A percentile compares a stretch with the other conserved stretches of the same genome.
These are phyloP conservation scores for Virgularia gustaviana DNA, from an alignment of 92 coral and sea anemone genomes.

Conservation along the genomic window DNA sequence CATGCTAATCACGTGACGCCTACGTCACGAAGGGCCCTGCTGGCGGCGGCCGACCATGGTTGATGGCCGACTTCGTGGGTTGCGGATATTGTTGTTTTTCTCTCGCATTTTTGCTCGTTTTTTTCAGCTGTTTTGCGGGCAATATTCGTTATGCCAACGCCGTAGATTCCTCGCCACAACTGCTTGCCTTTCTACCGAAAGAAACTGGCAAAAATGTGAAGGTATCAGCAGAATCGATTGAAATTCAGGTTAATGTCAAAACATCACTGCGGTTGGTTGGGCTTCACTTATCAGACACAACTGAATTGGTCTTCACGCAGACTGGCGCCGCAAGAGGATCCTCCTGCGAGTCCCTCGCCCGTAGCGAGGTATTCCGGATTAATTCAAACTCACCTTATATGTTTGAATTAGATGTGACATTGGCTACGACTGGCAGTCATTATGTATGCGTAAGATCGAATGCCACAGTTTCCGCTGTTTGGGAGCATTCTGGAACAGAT, in stretches of 20 bases:
- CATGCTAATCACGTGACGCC: background rate
- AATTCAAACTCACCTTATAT: constrained; percentile 43
- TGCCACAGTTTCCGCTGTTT: constrained; percentile 5
- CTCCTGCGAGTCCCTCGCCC: constrained; percentile 60
- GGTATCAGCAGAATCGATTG: constrained; percentile 54
- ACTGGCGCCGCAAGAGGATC: constrained; percentile 42
- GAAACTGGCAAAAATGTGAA: constrained; percentile 56
- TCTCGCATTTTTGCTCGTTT: background rate
- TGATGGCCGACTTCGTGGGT: no score
- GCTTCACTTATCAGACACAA: constrained; percentile 43
- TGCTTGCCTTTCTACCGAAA: constrained; percentile 74
- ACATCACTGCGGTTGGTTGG: constrained; percentile 64
- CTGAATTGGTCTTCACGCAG: constrained; percentile 69
- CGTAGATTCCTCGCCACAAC: constrained; percentile 57
- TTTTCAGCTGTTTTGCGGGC: background rate
- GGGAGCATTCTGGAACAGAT: constrained; percentile 72
- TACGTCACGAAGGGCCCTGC: background rate
- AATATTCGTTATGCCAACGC: constrained; percentile 17
- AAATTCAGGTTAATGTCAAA: constrained; percentile 45
- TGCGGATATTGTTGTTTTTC: background rate
- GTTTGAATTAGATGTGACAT: constrained; percentile 46
- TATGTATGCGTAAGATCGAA: constrained; percentile 68
- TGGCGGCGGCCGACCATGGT: background rate
- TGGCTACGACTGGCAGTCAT: constrained; percentile 49
- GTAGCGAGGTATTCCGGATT: constrained; percentile 48